Percentiles rank a stretch among this genome's conserved stretches.
These are phyloP conservation scores for Drosophila stalkeri DNA, from an alignment of 2,888 invertebrate species.

Conservation along the genomic window DNA sequence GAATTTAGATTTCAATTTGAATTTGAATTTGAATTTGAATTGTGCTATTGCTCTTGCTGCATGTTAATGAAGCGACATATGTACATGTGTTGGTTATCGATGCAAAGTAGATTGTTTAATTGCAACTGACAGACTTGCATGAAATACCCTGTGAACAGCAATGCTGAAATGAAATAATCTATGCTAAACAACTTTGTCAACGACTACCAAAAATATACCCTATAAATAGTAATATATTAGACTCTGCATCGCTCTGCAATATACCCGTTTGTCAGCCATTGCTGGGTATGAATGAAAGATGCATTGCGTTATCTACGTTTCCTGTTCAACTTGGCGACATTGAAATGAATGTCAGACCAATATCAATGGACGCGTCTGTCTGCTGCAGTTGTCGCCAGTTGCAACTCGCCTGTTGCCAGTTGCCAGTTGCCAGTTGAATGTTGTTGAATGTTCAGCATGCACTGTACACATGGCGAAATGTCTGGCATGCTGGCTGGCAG, in stretches of 20 bases:
- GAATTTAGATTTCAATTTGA: conserved; percentile 24
- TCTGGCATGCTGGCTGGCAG: conserved; percentile 4
- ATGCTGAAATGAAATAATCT: neutral
- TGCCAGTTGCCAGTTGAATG: neutral
- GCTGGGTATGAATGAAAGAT: conserved; percentile 17
- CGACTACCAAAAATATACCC: no score
- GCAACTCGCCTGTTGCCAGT: conserved; percentile 7
- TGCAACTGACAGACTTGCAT: neutral
- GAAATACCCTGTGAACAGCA: neutral
- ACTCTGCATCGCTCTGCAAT: neutral
- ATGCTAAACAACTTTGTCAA: no score
- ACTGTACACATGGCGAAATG: conserved; percentile 51
- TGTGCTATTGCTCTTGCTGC: conserved; percentile 13
- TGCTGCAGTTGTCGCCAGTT: conserved; percentile 19
- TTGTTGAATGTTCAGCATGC: conserved; percentile 55
- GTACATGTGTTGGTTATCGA: conserved; percentile 26
- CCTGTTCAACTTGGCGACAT: conserved; percentile 65
- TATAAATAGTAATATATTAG: no score
- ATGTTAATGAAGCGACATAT: conserved; percentile 50
- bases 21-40: conserved; percentile 24
- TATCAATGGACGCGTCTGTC: conserved; percentile 43
- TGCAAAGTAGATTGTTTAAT: conserved; percentile 36
- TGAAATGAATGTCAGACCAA: conserved; percentile 65
- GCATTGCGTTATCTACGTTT: conserved; percentile 65
- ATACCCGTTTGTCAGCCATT: neutral